Evolutionary conservation across 2,888 invertebrate species (phyloP), one percentile per base, ranked within the genome.

Genomic region (Bombylius major): DNA sequence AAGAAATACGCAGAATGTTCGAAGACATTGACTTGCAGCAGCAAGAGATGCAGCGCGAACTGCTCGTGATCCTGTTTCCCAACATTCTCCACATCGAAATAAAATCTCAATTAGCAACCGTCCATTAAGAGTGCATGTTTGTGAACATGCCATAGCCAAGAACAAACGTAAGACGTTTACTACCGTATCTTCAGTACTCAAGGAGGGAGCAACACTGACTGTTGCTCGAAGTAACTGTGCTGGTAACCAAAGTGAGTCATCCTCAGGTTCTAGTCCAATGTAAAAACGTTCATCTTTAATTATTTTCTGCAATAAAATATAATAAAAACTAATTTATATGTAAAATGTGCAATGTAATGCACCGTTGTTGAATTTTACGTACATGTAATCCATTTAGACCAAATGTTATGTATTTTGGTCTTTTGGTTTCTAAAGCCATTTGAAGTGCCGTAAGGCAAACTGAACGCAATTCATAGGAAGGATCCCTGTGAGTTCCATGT

Each of bases 251-350:
- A 90, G 77, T 1, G 91, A 91, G 74, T 94, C 93, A 70, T 91
- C 89, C 74, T 94, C 93, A 1, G 89, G 89, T 69, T 94, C 94
- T 61, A 88, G 82, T 33, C 89, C 89, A 23, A 91, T 84, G 70
- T 93, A 92, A 70, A 95, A 94, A 56, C 93, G 80, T 69, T 93
- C 92, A 75, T 96, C 95, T 62, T 90, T 83, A 34, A 95, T 81
- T 65, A 95, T 82, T 81, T 88, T 87, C 94, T 94, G 71, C 6
- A 51, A 8, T 8, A 4, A 47, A 9, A 45, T 6, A 44, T 12
- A 45, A 46, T 58, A 45, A 23, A 46, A 44, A 13, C 3, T 46
- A n/a, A 46, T n/a, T n/a, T 14, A 49, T 45, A 33, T 13, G 14
- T n/a, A n/a, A n/a, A n/a, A n/a, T n/a, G n/a, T n/a, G n/a, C n/a